Conservation (phyloP, 1,140 invertebrate genomes). For the Drosophila ananassae region DNA sequence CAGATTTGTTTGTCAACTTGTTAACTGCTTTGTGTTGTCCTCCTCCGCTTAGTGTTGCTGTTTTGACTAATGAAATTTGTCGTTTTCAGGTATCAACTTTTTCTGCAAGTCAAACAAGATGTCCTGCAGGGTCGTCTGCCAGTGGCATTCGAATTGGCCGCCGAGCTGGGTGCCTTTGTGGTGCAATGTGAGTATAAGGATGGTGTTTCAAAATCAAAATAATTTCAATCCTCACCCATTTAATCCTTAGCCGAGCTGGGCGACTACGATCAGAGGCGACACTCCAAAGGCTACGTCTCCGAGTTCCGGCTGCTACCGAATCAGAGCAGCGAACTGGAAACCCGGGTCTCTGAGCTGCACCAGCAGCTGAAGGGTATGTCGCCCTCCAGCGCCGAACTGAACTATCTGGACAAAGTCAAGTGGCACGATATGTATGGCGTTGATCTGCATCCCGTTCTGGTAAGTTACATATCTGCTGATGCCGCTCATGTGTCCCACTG, state of each 20-base stretch:
- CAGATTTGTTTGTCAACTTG: conserved; percentile 70
- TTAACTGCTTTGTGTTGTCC: conserved; percentile 41
- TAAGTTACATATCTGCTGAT: conserved; percentile 70
- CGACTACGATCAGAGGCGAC: conserved; percentile 96
- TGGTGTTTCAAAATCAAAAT: not conserved
- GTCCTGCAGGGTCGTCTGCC: conserved; percentile 95
- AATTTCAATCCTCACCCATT: not conserved
- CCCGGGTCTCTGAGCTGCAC: conserved; percentile 94
- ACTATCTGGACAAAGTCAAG: conserved; percentile 97
- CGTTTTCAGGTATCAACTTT: conserved; percentile 95
- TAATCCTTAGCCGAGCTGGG: conserved; percentile 95
- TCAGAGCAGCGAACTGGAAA: conserved; percentile 96
- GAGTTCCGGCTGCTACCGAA: conserved; percentile 98
- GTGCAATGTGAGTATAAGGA: conserved; percentile 95
- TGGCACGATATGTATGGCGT: conserved; percentile 99
- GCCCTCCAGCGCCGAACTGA: conserved; percentile 90
- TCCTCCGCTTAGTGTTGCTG: conserved; percentile 8
- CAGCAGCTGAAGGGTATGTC: conserved; percentile 87
- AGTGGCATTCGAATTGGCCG: conserved; percentile 94
- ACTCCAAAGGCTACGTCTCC: conserved; percentile 96
- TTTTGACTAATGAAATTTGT: conserved; percentile 63
- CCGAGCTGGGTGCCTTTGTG: conserved; percentile 96
- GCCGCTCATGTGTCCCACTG: conserved; percentile 6
- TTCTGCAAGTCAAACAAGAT: conserved; percentile 97
- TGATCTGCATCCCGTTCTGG: conserved; percentile 91